Conservation (phyloP, 2,888 invertebrate species). For the Nemoura dubitans region DNA sequence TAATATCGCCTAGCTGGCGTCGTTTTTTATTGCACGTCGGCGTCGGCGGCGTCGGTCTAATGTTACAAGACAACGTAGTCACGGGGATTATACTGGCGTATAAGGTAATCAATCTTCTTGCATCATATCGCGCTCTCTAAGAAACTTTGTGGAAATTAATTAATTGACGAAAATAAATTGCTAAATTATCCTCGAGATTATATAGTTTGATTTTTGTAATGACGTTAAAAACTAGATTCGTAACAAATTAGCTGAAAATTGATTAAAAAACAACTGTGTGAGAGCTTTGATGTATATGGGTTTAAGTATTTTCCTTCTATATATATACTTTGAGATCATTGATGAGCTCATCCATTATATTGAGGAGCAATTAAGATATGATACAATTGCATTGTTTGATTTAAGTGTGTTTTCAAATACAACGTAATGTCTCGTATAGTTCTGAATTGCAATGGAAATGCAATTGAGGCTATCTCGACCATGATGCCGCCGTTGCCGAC, state of each 20-base stretch:
- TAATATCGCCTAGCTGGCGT: not conserved
- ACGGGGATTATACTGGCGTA: not conserved
- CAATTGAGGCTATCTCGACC: not conserved
- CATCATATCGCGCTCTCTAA: not conserved
- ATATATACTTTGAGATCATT: too few species aligned
- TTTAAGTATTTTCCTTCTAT: too few species aligned
- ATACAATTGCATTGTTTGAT: too few species aligned
- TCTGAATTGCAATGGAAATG: not conserved
- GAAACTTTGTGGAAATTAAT: not conserved
- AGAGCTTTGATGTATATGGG: too few species aligned
- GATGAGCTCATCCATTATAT: too few species aligned
- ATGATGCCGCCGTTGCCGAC: not conserved
- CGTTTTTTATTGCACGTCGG: not conserved
- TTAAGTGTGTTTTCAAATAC: too few species aligned
- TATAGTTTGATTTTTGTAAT: not conserved
- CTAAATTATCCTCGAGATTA: not conserved
- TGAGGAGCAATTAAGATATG: too few species aligned
- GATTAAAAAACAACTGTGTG: too few species aligned
- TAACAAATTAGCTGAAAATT: too few species aligned
- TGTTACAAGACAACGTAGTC: not conserved
- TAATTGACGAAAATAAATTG: constrained; percentile 12
- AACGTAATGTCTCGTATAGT: too few species aligned
- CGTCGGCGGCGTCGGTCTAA: not conserved
- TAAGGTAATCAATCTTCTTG: constrained; percentile 1
- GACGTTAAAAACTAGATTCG: too few species aligned